These are phyloP conservation scores for Pomatorhinus ruficollis DNA, from an alignment of 2,113 vertebrate species.

Conservation along the genomic window DNA sequence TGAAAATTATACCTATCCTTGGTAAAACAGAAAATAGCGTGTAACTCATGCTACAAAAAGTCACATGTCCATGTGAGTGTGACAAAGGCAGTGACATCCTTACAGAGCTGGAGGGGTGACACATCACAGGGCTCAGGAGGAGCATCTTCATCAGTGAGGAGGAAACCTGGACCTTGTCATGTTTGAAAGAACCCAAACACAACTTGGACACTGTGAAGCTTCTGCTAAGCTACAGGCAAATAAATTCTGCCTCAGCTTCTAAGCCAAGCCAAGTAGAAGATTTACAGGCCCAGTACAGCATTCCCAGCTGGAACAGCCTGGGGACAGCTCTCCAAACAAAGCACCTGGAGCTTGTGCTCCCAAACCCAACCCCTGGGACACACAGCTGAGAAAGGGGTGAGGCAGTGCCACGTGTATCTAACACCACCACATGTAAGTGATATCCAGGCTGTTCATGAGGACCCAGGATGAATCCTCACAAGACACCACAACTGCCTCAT, in stretches of 20 bases:
- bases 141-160: not conserved
- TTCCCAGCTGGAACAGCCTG: not conserved
- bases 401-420: not conserved
- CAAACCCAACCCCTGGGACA: not conserved
- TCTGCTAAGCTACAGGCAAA: not conserved
- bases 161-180: not conserved
- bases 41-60: not conserved
- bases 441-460: not conserved
- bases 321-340: not conserved
- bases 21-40: not conserved
- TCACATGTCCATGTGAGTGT: accelerated
- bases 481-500: not conserved
- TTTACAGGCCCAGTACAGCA: not conserved
- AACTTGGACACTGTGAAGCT: not conserved
- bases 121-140: not conserved
- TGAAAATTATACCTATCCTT: not conserved
- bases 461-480: not conserved
- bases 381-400: not conserved
- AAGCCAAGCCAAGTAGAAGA: not conserved
- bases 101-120: not conserved
- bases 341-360: not conserved
- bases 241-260: not conserved
- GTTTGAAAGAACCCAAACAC: not conserved
- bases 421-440: not conserved
- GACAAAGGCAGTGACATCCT: accelerated